Conservation (phyloP, 2,888 invertebrate species). For the Strigamia crassipes region DNA sequence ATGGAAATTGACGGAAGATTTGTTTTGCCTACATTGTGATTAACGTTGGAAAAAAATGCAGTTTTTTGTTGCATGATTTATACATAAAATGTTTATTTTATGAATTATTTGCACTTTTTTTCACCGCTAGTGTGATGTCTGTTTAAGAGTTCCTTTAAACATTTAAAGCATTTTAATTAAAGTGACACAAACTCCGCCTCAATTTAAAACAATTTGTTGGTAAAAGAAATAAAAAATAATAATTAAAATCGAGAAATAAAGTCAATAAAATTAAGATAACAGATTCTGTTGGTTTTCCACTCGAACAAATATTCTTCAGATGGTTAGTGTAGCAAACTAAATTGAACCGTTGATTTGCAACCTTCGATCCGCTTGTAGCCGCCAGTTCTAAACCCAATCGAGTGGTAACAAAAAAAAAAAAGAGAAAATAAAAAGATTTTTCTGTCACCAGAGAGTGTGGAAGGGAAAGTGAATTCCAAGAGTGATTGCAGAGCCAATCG, state of each 20-base stretch:
- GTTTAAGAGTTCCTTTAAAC: no score
- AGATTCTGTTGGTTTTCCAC: not conserved
- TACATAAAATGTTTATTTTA: no score
- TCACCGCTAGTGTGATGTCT: no score
- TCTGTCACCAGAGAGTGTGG: slow-evolving; percentile 11
- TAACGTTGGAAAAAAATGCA: no score
- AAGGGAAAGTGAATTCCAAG: slow-evolving; percentile 18
- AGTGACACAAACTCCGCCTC: no score
- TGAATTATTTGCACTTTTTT: no score
- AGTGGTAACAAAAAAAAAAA: slow-evolving; percentile 1
- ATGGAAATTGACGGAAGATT: no score
- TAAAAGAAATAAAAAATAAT: no score
- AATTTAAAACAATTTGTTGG: no score
- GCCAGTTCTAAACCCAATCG: slow-evolving; percentile 5
- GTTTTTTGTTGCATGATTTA: no score
- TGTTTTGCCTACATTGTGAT: no score
- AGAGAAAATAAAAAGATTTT: not conserved
- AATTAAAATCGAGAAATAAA: not conserved
- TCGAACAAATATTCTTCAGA: not conserved
- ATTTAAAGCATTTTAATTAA: no score
- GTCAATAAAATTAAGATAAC: not conserved
- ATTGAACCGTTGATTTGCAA: slow-evolving; percentile 32
- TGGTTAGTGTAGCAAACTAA: slow-evolving; percentile 1
- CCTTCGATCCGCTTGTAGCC: slow-evolving; percentile 3
- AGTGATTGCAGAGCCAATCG: slow-evolving; percentile 34